A percentile compares a stretch with the other conserved stretches of the same genome.
These are phyloP conservation scores for Dicaeum eximium DNA, from an alignment of 2,113 vertebrate species.

Conservation along the genomic window DNA sequence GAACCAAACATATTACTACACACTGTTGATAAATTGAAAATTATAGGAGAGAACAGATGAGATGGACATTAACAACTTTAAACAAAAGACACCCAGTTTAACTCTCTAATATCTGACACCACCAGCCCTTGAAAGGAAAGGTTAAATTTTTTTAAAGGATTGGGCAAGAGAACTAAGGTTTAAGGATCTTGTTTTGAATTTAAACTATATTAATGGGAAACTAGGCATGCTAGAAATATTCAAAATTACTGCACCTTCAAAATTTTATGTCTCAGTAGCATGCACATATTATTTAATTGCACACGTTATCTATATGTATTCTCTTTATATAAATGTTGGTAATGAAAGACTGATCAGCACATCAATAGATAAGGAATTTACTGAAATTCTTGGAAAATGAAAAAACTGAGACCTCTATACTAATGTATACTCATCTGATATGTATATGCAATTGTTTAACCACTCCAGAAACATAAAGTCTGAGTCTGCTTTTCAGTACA, in stretches of 20 bases:
- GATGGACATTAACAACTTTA: constrained; percentile 6
- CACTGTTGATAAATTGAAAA: constrained; percentile 6
- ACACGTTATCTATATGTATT: neutral
- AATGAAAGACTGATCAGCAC: neutral
- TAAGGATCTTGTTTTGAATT: neutral
- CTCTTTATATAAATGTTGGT: neutral
- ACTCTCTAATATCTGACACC: neutral
- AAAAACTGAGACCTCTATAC: neutral
- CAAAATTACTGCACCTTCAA: neutral
- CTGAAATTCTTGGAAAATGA: neutral
- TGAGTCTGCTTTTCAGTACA: neutral
- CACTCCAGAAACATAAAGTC: neutral
- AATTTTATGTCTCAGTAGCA: neutral
- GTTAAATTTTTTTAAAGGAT: neutral
- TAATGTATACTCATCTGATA: neutral
- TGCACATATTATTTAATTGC: neutral
- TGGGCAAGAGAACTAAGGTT: neutral
- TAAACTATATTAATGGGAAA: neutral
- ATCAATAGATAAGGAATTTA: neutral
- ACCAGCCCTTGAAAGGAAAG: neutral
- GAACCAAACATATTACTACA: neutral
- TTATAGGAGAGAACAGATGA: constrained; percentile 35
- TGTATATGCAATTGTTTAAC: neutral
- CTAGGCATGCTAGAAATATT: neutral
- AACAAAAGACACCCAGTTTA: neutral